These are phyloP conservation scores for Mungos mungo DNA, from an alignment of 2,113 vertebrate genomes.

Conservation along the genomic window DNA sequence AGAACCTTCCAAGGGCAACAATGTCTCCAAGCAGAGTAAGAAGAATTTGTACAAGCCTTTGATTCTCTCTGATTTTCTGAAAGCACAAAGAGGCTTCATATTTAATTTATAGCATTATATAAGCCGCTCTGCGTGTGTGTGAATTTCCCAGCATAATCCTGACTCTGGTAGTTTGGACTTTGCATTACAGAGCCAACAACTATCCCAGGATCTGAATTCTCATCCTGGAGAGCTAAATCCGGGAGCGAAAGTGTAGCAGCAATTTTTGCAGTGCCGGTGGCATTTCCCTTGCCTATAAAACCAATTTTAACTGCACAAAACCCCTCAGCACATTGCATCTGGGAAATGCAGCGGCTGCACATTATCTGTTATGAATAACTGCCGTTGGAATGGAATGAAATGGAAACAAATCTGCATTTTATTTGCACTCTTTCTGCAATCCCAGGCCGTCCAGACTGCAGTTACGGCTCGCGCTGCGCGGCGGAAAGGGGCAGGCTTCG, in stretches of 20 bases:
- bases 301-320: slow-evolving; percentile 84
- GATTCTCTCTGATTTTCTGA: slow-evolving; percentile 65
- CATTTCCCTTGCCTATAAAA: slow-evolving; percentile 83
- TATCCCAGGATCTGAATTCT: slow-evolving; percentile 75
- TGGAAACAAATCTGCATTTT: slow-evolving; percentile 86
- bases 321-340: slow-evolving; percentile 79
- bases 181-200: slow-evolving; percentile 72
- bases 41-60: slow-evolving; percentile 51
- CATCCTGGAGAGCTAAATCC: slow-evolving; percentile 63
- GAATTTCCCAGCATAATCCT: slow-evolving; percentile 61
- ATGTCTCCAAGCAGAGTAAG: slow-evolving; percentile 60
- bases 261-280: slow-evolving; percentile 81
- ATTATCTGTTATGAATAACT: slow-evolving; percentile 85
- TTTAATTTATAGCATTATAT: slow-evolving; percentile 62
- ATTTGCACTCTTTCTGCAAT: slow-evolving; percentile 81
- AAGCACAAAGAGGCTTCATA: slow-evolving; percentile 69
- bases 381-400: slow-evolving; percentile 82
- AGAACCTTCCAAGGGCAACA: background rate
- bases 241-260: slow-evolving; percentile 68
- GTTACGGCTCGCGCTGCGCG: slow-evolving; percentile 55
- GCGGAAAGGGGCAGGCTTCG: slow-evolving; percentile 62
- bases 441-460: slow-evolving; percentile 79
- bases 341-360: slow-evolving; percentile 79
- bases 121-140: slow-evolving; percentile 23
- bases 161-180: slow-evolving; percentile 70